These are phyloP conservation scores for Vulpes ferrilata DNA, from an alignment of 2,113 vertebrate species.

Conservation along the genomic window DNA sequence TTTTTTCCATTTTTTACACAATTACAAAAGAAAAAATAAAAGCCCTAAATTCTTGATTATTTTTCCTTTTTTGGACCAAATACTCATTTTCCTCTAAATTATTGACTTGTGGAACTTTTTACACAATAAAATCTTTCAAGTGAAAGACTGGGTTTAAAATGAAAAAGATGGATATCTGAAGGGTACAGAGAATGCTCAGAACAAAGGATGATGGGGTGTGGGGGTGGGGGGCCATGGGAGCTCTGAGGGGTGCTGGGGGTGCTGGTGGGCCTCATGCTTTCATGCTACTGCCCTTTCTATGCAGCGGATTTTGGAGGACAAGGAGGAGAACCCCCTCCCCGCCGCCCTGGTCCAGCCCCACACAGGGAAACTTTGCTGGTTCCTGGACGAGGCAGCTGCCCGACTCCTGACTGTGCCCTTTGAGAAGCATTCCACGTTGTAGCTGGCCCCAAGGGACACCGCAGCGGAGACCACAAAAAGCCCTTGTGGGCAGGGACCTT, in stretches of 20 bases:
- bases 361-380: constrained; percentile 93
- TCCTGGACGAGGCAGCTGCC: constrained; percentile 93
- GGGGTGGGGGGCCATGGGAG: background rate
- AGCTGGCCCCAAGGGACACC: background rate
- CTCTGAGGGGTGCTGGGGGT: background rate
- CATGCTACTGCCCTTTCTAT: background rate
- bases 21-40: too few relatives aligned
- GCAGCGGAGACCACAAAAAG: background rate
- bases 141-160: too few relatives aligned
- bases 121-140: too few relatives aligned
- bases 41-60: too few relatives aligned
- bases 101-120: too few relatives aligned
- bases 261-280: background rate
- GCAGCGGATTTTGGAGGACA: constrained; percentile 92
- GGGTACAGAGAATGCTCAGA: too few relatives aligned
- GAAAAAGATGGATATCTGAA: too few relatives aligned
- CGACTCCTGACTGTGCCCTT: constrained; percentile 89
- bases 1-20: too few relatives aligned
- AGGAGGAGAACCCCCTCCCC: constrained; percentile 88
- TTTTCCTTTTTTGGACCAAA: too few relatives aligned
- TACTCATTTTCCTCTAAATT: too few relatives aligned
- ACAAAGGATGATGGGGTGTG: too few relatives aligned
- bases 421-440: constrained; percentile 88
- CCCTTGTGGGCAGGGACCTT: background rate
- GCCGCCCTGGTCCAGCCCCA: constrained; percentile 91